Evolutionary conservation across 2,797 vertebrate species (phyloP), one percentile per base, ranked within the genome.

Genomic region (Bradypodion ventrale): DNA sequence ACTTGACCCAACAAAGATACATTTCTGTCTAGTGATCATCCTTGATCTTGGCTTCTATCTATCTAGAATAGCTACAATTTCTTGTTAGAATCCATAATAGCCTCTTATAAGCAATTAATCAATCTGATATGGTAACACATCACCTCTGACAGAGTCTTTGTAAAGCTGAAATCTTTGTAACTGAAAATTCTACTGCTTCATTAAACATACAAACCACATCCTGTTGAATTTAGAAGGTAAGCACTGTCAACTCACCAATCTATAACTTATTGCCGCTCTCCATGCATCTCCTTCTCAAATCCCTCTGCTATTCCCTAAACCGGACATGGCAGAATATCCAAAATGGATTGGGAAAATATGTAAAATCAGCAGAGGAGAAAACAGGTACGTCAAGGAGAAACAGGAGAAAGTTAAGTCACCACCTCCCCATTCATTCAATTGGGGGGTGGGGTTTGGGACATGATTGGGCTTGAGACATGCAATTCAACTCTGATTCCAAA

Each of bases 21-120:
- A 82, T 8, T 86, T 25, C 0, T 35, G 75, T 16, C 80, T 74
- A 81, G 40, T 80, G 13, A 76, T 78, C 44, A 74, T 70, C 80
- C 12, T 27, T 1, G 0, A 0, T 0, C 37, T 78, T 77, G 56
- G 23, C 27, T 65, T 44, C 59, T 25, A 46, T 46, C 60, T 84
- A 27, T 4, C 27, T 81, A 59, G 60, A 80, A 80, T 13, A 56
- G 12, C 66, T 84, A 52, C 13, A 84, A 78, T 88, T 25, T 49
- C 60, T 88, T 88, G 70, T 75, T 83, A 85, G 89, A 82, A 77
- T 73, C n/a, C 62, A 68, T 73, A 80, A 56, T 52, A 84, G 74
- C 62, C 69, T 76, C 69, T 82, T 40, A 65, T 60, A 86, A 81
- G 63, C 0, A 78, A n/a, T 0, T 83, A 23, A 76, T 90, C 13